phyloP scores from a whole-genome alignment of 1,140 invertebrate genomes.

The Paraescarpia echinospica region DNA sequence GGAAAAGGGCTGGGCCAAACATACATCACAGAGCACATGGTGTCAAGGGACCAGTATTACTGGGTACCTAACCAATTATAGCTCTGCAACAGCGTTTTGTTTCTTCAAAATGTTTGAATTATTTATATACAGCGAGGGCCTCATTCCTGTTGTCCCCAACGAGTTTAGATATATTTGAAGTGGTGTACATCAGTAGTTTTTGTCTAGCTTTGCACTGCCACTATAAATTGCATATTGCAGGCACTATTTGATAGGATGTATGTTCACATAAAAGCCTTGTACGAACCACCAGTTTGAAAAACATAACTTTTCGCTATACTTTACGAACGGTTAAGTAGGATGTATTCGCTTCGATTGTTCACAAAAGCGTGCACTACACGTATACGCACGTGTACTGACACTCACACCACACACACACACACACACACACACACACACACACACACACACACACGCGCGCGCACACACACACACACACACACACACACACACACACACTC shows the following conservation, averaged over 20 bases:
- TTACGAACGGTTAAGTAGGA: background rate
- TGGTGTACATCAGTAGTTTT: background rate
- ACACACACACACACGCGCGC: conserved; percentile 12
- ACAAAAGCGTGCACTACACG: background rate
- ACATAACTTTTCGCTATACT: background rate
- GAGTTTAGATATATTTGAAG: background rate
- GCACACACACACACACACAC: conserved; percentile 16
- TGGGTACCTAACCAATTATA: background rate
- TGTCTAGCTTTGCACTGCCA: background rate
- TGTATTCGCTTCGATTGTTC: background rate
- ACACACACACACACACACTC: conserved; percentile 10
- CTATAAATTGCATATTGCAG: background rate
- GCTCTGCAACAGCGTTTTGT: background rate
- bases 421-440: conserved; percentile 18
- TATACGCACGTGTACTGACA: no score
- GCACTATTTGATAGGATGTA: background rate
- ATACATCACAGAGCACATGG: background rate
- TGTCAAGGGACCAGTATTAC: background rate
- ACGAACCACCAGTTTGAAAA: background rate
- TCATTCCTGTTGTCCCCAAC: background rate
- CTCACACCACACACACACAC: conserved; percentile 11
- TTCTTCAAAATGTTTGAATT: background rate
- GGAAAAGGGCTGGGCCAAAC: background rate
- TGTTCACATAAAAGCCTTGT: background rate
- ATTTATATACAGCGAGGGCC: background rate